Evolutionary conservation across 1,140 invertebrate species (phyloP).

Genomic region (Heliothis virescens): DNA sequence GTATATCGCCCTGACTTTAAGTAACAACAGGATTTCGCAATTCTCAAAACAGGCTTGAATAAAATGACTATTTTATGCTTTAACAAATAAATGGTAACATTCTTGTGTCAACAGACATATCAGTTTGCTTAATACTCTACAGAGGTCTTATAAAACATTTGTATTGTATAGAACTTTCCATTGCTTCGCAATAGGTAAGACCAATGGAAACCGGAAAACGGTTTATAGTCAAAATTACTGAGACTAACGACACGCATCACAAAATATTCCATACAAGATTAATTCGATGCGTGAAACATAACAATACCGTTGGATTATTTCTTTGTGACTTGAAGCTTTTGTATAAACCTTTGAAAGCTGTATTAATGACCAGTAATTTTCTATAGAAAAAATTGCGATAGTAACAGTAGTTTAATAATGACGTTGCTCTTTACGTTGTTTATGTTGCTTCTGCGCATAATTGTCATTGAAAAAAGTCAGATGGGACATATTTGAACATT

Average conservation of each 20-base stretch:
- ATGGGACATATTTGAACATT: too few species aligned
- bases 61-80: too few species aligned
- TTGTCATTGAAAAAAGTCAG: too few species aligned
- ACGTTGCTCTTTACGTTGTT: too few species aligned
- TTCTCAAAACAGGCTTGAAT: too few species aligned
- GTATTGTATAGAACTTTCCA: not conserved
- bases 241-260: not conserved
- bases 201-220: conserved; percentile 29
- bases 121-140: too few species aligned
- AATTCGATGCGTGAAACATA: conserved; percentile 8
- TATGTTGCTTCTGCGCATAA: too few species aligned
- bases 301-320: not conserved
- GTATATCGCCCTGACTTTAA: too few species aligned
- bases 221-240: conserved; percentile 11
- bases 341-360: not conserved
- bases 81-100: too few species aligned
- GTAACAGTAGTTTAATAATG: not conserved
- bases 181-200: conserved; percentile 10
- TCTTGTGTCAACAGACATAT: too few species aligned
- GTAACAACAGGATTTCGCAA: too few species aligned
- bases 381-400: not conserved
- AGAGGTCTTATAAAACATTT: too few species aligned
- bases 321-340: not conserved
- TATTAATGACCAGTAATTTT: not conserved
- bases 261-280: not conserved